Conservation (phyloP, 1,140 invertebrate species). For the Heliconius hermathena region DNA sequence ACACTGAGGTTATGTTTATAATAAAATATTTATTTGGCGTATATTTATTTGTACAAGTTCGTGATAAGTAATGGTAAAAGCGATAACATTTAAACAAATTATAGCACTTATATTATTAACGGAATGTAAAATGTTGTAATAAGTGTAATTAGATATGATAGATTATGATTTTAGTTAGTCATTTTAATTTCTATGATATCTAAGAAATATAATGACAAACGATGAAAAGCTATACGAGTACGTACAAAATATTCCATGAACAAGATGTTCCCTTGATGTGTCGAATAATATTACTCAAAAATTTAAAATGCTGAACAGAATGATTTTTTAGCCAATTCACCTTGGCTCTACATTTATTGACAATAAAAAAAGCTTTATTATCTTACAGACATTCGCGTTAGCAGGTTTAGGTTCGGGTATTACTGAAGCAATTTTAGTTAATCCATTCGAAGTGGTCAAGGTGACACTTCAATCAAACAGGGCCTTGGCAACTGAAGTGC, state of each 20-base stretch:
- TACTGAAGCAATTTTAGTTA: slow-evolving; percentile 94
- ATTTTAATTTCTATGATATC: too few relatives aligned
- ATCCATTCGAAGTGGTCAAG: slow-evolving; percentile 98
- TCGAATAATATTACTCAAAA: too few relatives aligned
- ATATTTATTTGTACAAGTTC: slow-evolving; percentile 30
- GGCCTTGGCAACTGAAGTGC: slow-evolving; percentile 80
- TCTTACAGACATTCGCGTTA: slow-evolving; percentile 90
- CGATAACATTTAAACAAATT: not conserved
- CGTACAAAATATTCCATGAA: too few relatives aligned
- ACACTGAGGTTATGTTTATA: not conserved
- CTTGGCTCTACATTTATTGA: not conserved
- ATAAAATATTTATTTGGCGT: not conserved
- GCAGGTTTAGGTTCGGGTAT: slow-evolving; percentile 93
- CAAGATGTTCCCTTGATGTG: too few relatives aligned
- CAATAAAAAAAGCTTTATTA: not conserved
- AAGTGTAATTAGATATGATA: too few relatives aligned
- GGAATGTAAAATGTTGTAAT: not conserved
- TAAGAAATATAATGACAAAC: too few relatives aligned
- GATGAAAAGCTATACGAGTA: too few relatives aligned
- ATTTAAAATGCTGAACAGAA: too few relatives aligned
- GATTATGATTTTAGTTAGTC: too few relatives aligned
- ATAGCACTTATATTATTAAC: not conserved
- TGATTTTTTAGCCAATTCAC: too few relatives aligned
- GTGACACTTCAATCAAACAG: slow-evolving; percentile 90
- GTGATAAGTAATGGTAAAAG: not conserved